Conservation (phyloP, 2,888 invertebrate genomes). For the Ophraella communa region DNA sequence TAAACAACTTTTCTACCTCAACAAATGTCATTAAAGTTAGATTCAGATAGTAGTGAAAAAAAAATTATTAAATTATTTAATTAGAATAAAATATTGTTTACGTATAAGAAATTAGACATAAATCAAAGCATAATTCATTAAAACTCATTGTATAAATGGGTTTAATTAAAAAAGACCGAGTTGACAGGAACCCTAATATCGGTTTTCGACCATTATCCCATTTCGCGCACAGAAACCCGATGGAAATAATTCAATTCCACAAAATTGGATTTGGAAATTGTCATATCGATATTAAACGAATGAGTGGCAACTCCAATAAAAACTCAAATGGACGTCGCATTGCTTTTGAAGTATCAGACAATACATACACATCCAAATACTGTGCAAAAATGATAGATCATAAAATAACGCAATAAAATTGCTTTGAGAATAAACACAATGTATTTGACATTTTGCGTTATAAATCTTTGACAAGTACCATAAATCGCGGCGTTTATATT, state of each 20-base stretch:
- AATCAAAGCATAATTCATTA: background rate
- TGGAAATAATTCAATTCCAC: conserved; percentile 2
- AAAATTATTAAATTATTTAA: no score
- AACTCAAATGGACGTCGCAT: conserved; percentile 23
- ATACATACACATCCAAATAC: conserved; percentile 27
- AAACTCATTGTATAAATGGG: background rate
- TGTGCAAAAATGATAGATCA: conserved; percentile 30
- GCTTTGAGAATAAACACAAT: conserved; percentile 35
- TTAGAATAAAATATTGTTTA: no score
- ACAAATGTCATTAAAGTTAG: no score
- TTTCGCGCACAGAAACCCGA: background rate
- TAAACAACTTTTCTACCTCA: no score
- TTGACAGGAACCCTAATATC: background rate
- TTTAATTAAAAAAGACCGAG: background rate
- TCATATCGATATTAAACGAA: conserved; percentile 11
- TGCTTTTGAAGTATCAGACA: conserved; percentile 23
- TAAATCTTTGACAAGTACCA: conserved; percentile 29
- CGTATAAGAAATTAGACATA: no score
- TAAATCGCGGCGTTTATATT: conserved; percentile 33
- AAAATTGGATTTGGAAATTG: conserved; percentile 10
- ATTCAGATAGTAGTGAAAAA: no score
- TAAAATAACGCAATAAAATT: conserved; percentile 36
- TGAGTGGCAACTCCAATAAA: conserved; percentile 23
- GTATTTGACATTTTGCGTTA: conserved; percentile 32
- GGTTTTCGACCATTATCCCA: background rate